Conservation (phyloP, 2,888 invertebrate genomes). For the Neocrepidodera transversa region DNA sequence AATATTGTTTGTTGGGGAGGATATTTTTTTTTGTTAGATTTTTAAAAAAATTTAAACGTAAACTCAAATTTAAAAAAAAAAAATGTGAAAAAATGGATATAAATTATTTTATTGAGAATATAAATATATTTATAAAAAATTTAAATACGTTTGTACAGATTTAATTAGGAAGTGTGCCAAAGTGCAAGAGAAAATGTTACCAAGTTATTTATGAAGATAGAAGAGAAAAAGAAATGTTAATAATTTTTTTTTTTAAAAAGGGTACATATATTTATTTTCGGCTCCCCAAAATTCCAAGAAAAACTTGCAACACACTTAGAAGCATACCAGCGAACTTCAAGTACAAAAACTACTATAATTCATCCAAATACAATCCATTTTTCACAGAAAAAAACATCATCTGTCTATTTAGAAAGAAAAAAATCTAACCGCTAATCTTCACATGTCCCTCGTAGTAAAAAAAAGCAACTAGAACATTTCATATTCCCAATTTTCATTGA, state of each 20-base stretch:
- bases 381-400: conserved; percentile 31
- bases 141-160: conserved; percentile 64
- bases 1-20: conserved; percentile 68
- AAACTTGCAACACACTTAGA: conserved; percentile 46
- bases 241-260: conserved; percentile 50
- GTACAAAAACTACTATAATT: conserved; percentile 25
- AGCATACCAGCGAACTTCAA: conserved; percentile 42
- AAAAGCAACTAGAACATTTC: conserved; percentile 19
- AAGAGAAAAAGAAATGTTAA: conserved; percentile 52
- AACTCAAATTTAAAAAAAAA: conserved; percentile 54
- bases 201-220: conserved; percentile 60
- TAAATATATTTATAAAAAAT: conserved; percentile 57
- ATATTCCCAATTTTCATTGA: conserved; percentile 12
- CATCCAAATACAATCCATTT: conserved; percentile 31
- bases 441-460: conserved; percentile 24
- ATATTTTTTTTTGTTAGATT: conserved; percentile 66
- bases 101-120: conserved; percentile 49
- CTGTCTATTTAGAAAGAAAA: conserved; percentile 23
- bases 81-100: conserved; percentile 63
- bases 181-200: conserved; percentile 62
- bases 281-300: conserved; percentile 25
- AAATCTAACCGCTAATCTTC: conserved; percentile 32
- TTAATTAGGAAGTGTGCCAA: conserved; percentile 62
- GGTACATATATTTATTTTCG: conserved; percentile 61
- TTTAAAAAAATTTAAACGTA: conserved; percentile 57